Evolutionary conservation across 2,797 vertebrate species (phyloP).

Genomic region (Hippocampus kuda): DNA sequence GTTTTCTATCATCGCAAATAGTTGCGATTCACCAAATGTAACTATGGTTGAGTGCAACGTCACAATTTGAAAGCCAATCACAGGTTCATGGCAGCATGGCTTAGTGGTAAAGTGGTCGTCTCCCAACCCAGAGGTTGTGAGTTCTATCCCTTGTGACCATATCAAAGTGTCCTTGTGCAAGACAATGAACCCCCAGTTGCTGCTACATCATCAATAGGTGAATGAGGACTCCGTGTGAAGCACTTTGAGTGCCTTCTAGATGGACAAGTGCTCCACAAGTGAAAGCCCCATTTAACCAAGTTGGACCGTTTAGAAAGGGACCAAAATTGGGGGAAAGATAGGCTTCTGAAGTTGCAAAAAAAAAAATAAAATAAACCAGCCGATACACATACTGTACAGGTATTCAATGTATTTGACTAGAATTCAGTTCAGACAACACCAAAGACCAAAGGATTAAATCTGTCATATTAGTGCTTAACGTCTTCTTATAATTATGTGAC

Average conservation of each 20-base stretch:
- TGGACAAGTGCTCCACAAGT: too few relatives aligned
- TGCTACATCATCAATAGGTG: too few relatives aligned
- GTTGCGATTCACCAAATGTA: neutral
- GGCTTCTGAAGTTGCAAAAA: neutral
- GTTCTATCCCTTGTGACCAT: too few relatives aligned
- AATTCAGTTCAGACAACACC: neutral
- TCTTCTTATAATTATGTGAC: neutral
- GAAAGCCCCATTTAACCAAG: too few relatives aligned
- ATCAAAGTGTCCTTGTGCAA: too few relatives aligned
- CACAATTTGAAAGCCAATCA: neutral
- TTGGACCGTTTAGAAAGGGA: neutral
- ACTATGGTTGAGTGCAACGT: neutral
- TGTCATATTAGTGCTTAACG: neutral
- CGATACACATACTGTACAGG: neutral
- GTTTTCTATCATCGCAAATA: neutral
- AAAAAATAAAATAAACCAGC: neutral
- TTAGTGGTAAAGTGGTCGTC: too few relatives aligned
- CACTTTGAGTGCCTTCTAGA: too few relatives aligned
- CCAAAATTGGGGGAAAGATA: neutral
- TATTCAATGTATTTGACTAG: neutral
- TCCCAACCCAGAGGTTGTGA: too few relatives aligned
- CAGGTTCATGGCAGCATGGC: too few relatives aligned
- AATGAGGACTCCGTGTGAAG: too few relatives aligned
- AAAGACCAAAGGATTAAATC: neutral
- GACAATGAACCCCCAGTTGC: too few relatives aligned